Percentiles rank a stretch among this genome's conserved stretches.
phyloP scores from a whole-genome alignment of 2,888 invertebrate genomes.

The Hyppa rectilinea region DNA sequence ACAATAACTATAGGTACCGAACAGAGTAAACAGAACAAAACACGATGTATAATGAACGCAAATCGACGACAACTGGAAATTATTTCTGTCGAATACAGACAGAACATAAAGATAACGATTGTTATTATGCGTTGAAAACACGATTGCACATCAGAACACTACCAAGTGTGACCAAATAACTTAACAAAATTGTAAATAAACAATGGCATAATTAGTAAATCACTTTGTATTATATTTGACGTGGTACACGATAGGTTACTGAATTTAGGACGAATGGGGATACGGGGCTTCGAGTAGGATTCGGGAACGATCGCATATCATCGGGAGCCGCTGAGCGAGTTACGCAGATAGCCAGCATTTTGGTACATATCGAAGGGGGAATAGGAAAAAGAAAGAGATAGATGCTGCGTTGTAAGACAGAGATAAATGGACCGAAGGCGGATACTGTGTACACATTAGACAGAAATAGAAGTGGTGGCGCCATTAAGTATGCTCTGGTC shows the following conservation, averaged over 20 bases:
- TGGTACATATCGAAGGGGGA: slow-evolving; percentile 63
- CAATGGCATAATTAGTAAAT: slow-evolving; percentile 68
- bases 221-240: slow-evolving; percentile 69
- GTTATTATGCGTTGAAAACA: slow-evolving; percentile 26
- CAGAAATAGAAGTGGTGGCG: slow-evolving; percentile 82
- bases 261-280: slow-evolving; percentile 80
- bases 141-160: slow-evolving; percentile 35
- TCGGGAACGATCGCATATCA: slow-evolving; percentile 79
- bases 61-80: slow-evolving; percentile 60
- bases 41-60: slow-evolving; percentile 67
- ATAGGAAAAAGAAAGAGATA: slow-evolving; percentile 73
- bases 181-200: slow-evolving; percentile 69
- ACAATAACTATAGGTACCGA: slow-evolving; percentile 48
- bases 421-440: slow-evolving; percentile 74
- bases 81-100: slow-evolving; percentile 58
- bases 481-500: slow-evolving; percentile 78
- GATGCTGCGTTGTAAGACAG: slow-evolving; percentile 68
- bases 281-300: slow-evolving; percentile 74
- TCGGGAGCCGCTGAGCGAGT: slow-evolving; percentile 64
- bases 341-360: slow-evolving; percentile 66
- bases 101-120: slow-evolving; percentile 63
- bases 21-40: slow-evolving; percentile 56
- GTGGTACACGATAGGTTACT: slow-evolving; percentile 74
- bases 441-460: slow-evolving; percentile 81
- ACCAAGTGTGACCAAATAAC: slow-evolving; percentile 30